Evolutionary conservation across 1,140 invertebrate genomes (phyloP).

Genomic region (Brachionus asplanchnoidis): DNA sequence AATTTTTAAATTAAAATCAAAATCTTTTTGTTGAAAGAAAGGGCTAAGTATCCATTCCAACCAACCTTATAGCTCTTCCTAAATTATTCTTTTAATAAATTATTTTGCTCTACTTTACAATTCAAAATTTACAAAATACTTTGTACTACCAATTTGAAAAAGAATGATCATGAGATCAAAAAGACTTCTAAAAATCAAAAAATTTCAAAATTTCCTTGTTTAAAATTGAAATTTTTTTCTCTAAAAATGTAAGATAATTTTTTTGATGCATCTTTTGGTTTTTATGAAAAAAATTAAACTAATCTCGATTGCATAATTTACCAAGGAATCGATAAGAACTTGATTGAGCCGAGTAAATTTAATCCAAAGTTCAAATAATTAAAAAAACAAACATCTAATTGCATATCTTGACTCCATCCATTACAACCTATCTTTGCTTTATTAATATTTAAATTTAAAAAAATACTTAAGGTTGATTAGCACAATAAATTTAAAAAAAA

Average conservation of each 20-base stretch:
- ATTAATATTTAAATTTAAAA: conserved; percentile 32
- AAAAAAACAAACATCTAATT: conserved; percentile 27
- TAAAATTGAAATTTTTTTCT: not conserved
- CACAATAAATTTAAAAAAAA: not conserved
- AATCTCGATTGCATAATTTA: not conserved
- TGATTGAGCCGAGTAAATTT: not conserved
- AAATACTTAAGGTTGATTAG: conserved; percentile 14
- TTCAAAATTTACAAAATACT: too few species aligned
- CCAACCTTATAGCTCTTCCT: too few species aligned
- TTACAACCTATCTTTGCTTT: conserved; percentile 13
- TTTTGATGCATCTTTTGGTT: not conserved
- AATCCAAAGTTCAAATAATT: not conserved
- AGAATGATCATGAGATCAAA: too few species aligned
- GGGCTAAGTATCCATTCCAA: too few species aligned
- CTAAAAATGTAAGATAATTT: too few species aligned
- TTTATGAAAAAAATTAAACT: not conserved
- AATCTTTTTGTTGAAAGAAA: too few species aligned
- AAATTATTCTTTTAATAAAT: too few species aligned
- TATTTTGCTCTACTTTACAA: too few species aligned
- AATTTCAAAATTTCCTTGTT: too few species aligned
- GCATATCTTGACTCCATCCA: conserved; percentile 22
- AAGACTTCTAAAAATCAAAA: too few species aligned
- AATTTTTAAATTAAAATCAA: too few species aligned
- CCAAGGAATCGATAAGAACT: not conserved
- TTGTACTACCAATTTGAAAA: too few species aligned